Conservation (phyloP, 2,888 invertebrate genomes). For the Cephus sareptanus region DNA sequence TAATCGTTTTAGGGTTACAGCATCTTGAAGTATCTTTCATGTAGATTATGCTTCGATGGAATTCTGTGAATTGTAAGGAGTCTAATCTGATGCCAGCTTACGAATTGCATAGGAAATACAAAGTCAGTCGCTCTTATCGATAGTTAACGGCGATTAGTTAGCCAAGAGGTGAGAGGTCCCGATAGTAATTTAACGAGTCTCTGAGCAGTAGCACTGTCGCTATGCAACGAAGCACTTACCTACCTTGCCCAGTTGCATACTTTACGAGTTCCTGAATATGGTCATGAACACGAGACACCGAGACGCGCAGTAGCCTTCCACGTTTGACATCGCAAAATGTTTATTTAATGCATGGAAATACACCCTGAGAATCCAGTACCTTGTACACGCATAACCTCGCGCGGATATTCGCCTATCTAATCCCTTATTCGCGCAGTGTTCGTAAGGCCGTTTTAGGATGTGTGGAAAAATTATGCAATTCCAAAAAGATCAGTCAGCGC, state of each 20-base stretch:
- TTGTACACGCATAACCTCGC: background rate
- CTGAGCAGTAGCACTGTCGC: conserved; percentile 13
- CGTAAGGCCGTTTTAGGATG: background rate
- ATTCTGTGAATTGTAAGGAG: background rate
- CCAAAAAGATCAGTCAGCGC: background rate
- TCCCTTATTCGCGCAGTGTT: background rate
- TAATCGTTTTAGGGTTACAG: background rate
- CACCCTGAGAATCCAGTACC: conserved; percentile 4
- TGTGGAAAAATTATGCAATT: background rate
- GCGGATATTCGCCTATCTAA: background rate
- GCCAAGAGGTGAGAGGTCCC: conserved; percentile 29
- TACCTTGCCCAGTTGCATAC: conserved; percentile 32
- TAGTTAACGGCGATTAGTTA: background rate
- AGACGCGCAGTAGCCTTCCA: conserved; percentile 5
- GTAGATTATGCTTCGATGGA: background rate
- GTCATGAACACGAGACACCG: conserved; percentile 39
- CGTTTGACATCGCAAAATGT: conserved; percentile 26
- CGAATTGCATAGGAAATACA: background rate
- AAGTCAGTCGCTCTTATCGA: background rate
- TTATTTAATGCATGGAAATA: conserved; percentile 40
- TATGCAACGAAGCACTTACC: conserved; percentile 29
- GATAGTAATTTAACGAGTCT: conserved; percentile 34
- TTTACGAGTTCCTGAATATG: conserved; percentile 46
- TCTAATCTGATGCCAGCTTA: background rate
- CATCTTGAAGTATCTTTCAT: background rate